Evolutionary conservation across 2,888 invertebrate genomes (phyloP).

Genomic region (Taphrorychus bicolor): DNA sequence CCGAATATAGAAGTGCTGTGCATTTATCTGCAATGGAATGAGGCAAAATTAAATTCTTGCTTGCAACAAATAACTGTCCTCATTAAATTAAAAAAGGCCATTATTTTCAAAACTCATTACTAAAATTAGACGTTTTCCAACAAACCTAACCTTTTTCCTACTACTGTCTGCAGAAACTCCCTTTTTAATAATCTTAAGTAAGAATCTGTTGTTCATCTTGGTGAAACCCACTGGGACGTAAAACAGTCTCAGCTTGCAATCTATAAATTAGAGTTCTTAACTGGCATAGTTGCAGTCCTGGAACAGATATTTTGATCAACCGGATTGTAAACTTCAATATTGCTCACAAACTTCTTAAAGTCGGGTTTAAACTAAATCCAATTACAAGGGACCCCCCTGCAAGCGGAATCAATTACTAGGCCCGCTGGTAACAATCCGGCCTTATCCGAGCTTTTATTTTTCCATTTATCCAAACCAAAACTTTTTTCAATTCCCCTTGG

Average conservation of each 20-base stretch:
- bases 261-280: not conserved
- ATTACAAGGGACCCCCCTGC: not conserved
- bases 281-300: too few relatives aligned
- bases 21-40: not conserved
- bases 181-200: slow-evolving; percentile 3
- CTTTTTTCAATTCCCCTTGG: slow-evolving; percentile 11
- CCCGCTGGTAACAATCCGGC: slow-evolving; percentile 9
- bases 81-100: not conserved
- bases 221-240: not conserved
- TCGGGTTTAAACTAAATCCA: slow-evolving; percentile 11
- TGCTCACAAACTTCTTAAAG: not conserved
- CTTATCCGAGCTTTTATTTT: slow-evolving; percentile 15
- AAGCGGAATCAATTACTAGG: slow-evolving; percentile 20
- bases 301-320: not conserved
- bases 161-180: not conserved
- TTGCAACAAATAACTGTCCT: not conserved
- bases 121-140: not conserved
- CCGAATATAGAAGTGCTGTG: not conserved
- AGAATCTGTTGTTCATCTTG: slow-evolving; percentile 6
- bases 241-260: not conserved
- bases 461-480: slow-evolving; percentile 18
- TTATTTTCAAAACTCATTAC: not conserved
- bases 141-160: not conserved
- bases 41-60: slow-evolving; percentile 2
- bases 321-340: not conserved